phyloP scores from a whole-genome alignment of 2,888 invertebrate species.

The Zonitis immaculata region DNA sequence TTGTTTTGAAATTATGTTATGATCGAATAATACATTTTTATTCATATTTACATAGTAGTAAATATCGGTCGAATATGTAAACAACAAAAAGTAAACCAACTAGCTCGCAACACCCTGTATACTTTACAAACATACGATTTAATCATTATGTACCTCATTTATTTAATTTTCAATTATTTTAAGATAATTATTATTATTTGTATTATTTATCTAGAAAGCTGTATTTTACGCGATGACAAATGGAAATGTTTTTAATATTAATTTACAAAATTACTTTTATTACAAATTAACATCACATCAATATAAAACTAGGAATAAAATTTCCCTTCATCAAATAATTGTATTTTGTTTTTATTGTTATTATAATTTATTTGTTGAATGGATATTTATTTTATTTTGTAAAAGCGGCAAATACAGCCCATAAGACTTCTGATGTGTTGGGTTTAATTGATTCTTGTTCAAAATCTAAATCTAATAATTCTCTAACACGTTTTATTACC shows the following conservation, averaged over 20 bases:
- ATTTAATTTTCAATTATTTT: neutral
- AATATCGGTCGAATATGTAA: neutral
- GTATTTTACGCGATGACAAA: neutral
- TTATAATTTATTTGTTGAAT: too few relatives aligned
- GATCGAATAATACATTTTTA: neutral
- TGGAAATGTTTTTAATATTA: neutral
- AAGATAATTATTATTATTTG: neutral
- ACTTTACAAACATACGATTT: neutral
- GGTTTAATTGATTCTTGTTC: slow-evolving; percentile 92
- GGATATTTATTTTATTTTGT: slow-evolving; percentile 79
- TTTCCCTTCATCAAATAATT: slow-evolving; percentile 6
- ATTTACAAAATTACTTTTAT: slow-evolving; percentile 15
- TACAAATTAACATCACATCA: slow-evolving; percentile 23
- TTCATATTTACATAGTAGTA: neutral
- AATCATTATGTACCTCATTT: neutral
- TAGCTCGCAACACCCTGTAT: neutral
- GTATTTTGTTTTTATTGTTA: neutral
- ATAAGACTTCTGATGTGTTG: slow-evolving; percentile 89
- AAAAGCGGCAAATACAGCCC: slow-evolving; percentile 98
- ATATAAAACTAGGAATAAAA: slow-evolving; percentile 17
- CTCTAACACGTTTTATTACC: slow-evolving; percentile 95
- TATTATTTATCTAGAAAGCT: neutral
- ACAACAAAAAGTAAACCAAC: neutral
- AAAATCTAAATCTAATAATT: slow-evolving; percentile 93
- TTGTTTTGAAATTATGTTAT: too few relatives aligned